phyloP scores from a whole-genome alignment of 1,140 invertebrate genomes.

The Scylla paramamosain region DNA sequence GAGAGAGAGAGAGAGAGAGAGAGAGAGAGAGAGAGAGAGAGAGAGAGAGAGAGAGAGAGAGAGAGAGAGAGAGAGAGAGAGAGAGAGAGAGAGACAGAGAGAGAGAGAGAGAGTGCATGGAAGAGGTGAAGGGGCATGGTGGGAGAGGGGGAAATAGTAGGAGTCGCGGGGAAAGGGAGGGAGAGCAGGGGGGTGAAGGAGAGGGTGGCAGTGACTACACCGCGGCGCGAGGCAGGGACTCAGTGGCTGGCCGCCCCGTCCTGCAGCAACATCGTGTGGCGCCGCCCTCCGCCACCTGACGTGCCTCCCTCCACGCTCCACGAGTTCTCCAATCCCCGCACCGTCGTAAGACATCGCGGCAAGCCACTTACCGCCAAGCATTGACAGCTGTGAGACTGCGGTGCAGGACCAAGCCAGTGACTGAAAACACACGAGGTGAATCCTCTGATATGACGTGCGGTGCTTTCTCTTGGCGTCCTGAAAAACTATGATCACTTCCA shows the following conservation, averaged over 20 bases:
- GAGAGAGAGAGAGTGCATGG: background rate
- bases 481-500: background rate
- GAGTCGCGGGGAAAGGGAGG: background rate
- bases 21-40: background rate
- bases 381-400: background rate
- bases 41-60: background rate
- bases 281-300: background rate
- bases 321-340: background rate
- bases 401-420: background rate
- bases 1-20: background rate
- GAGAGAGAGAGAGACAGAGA: background rate
- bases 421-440: background rate
- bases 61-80: background rate
- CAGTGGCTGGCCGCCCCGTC: conserved; percentile 6
- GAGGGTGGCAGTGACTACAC: background rate
- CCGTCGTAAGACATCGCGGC: background rate
- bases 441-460: background rate
- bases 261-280: background rate
- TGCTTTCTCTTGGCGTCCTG: background rate
- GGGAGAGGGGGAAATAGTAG: background rate
- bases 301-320: background rate
- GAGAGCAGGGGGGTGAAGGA: background rate
- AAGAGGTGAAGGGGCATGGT: background rate
- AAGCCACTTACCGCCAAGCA: background rate
- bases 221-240: background rate